Evolutionary conservation across 2,888 invertebrate species (phyloP).

Genomic region (Polymixis lichenea): DNA sequence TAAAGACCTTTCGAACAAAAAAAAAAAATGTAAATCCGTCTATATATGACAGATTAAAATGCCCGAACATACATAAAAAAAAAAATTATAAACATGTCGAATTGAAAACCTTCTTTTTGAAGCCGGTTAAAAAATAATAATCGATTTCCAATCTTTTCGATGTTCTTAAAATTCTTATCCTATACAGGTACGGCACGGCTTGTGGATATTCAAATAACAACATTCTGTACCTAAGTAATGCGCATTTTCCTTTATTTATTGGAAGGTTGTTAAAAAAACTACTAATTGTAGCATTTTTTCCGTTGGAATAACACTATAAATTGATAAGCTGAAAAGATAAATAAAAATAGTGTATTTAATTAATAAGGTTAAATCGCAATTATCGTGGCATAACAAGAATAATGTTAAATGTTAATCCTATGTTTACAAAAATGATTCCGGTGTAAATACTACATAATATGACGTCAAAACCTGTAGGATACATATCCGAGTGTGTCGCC

Average conservation of each 20-base stretch:
- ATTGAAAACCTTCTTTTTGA: no score
- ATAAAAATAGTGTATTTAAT: constrained; percentile 4
- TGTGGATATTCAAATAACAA: background rate
- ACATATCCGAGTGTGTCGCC: constrained; percentile 9
- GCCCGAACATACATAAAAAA: no score
- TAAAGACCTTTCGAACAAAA: no score
- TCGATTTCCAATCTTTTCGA: background rate
- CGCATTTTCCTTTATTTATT: background rate
- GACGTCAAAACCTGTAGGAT: constrained; percentile 23
- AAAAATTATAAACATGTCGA: no score
- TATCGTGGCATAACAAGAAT: constrained; percentile 8
- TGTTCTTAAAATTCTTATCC: background rate
- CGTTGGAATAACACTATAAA: constrained; percentile 7
- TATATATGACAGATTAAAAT: no score
- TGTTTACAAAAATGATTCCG: constrained; percentile 19
- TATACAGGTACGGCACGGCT: background rate
- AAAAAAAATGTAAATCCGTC: no score
- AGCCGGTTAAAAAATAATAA: no score
- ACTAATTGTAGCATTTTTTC: background rate
- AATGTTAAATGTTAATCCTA: constrained; percentile 1
- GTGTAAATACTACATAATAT: constrained; percentile 23
- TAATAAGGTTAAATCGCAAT: constrained; percentile 9
- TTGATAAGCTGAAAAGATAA: constrained; percentile 12
- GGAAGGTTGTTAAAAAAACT: background rate
- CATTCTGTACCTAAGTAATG: no score